phyloP scores from a whole-genome alignment of 2,888 invertebrate genomes.

The Dascillus cervinus region DNA sequence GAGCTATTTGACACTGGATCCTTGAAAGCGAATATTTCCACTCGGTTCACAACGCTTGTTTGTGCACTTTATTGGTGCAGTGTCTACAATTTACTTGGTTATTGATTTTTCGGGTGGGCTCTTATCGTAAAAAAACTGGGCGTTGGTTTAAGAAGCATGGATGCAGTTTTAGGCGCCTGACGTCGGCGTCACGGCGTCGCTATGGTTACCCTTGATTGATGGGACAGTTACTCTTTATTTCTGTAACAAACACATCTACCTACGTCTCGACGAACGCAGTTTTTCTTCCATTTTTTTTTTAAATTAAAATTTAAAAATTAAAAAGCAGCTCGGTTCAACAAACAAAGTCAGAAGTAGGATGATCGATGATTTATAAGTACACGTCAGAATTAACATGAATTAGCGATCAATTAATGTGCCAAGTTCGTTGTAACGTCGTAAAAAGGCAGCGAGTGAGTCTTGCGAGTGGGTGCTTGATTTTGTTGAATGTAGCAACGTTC shows the following conservation, averaged over 20 bases:
- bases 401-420: too few relatives aligned
- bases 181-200: slow-evolving; percentile 25
- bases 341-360: too few relatives aligned
- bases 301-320: too few relatives aligned
- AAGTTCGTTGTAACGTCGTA: too few relatives aligned
- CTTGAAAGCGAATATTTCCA: slow-evolving; percentile 17
- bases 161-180: slow-evolving; percentile 28
- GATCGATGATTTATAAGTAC: too few relatives aligned
- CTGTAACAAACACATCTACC: too few relatives aligned
- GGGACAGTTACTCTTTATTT: slow-evolving; percentile 18
- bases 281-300: too few relatives aligned
- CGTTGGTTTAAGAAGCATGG: slow-evolving; percentile 37
- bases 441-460: too few relatives aligned
- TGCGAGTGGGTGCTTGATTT: too few relatives aligned
- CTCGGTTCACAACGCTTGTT: slow-evolving; percentile 12
- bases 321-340: too few relatives aligned
- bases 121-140: slow-evolving; percentile 37
- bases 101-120: slow-evolving; percentile 40
- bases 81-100: slow-evolving; percentile 32
- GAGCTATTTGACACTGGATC: slow-evolving; percentile 13
- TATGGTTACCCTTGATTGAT: slow-evolving; percentile 26
- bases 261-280: too few relatives aligned
- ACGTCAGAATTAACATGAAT: too few relatives aligned
- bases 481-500: background rate
- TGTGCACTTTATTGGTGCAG: slow-evolving; percentile 19